Base-by-base conservation (phyloP, 2,113 vertebrate species). In the Platichthys stellatus region DNA sequence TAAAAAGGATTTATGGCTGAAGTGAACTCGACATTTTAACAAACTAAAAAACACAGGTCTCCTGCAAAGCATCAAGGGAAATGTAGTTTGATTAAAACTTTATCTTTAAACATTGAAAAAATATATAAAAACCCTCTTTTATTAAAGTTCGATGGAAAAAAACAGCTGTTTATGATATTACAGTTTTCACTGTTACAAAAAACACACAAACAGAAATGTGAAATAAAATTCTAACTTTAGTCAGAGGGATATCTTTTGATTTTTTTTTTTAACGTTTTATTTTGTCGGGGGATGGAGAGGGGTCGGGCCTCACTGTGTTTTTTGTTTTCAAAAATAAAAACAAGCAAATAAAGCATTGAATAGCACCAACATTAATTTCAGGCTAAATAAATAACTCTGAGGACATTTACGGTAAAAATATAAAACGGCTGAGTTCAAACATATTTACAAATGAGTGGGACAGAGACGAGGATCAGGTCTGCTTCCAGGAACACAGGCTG, bases 311-410 rank as follows among this genome's bases (percentile, higher is more conserved):
- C 51, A 49, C 56, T 1, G 20, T 28, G 70, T 67, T 23, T 21
- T 31, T 28, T 10, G 8, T 54, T 77, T 65, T 83, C 62, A 76
- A 84, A 81, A 85, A 86, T 69, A 59, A 74, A 74, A 74, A 79
- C 7, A 18, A 67, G 66, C 28, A 71, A 72, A 71, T 24, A 9
- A 69, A 81, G 77, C 63, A 71, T 67, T 74, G 88, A 89, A 88
- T 89, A 92, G 88, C 84, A 92, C 90, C 90, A 78, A 89, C 72
- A 81, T 82, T 85, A 75, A 88, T 79, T 78, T 83, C 78, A 80
- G 78, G 63, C 90, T 89, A 91, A 93, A 94, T 94, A 94, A 94
- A 94, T 94, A 51, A 93, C 72, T 86, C 70, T 80, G 80, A 88
- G 76, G 76, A 88, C 86, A 91, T 90, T 89, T 93, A 91, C 83